Evolutionary conservation across 2,797 vertebrate species (phyloP).

Genomic region (Falco naumanni): DNA sequence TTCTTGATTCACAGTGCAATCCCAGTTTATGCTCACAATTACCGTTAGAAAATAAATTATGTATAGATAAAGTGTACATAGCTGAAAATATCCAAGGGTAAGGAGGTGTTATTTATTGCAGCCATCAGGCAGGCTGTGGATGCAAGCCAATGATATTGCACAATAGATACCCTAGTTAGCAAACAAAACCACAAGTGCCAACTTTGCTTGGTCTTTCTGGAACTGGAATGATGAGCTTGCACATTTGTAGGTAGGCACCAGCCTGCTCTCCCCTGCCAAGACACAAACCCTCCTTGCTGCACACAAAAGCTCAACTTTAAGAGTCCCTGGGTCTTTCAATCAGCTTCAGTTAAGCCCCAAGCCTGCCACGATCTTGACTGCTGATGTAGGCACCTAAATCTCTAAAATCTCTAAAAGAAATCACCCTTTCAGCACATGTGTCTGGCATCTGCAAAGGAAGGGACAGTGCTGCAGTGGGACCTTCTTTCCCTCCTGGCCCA

Average conservation of each 20-base stretch:
- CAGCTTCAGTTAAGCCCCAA: background rate
- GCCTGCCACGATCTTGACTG: background rate
- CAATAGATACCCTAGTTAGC: background rate
- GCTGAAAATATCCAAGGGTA: background rate
- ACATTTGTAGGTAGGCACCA: background rate
- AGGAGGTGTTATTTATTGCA: background rate
- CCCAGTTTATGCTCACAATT: background rate
- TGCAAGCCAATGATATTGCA: background rate
- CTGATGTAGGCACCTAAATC: background rate
- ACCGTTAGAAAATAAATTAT: background rate
- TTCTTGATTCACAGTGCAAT: background rate
- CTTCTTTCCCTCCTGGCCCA: background rate
- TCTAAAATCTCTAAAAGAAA: background rate
- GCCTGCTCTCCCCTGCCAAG: background rate
- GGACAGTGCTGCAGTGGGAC: background rate
- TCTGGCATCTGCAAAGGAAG: background rate
- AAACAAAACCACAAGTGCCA: background rate
- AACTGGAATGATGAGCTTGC: background rate
- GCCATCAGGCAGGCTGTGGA: background rate
- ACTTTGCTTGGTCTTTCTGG: background rate
- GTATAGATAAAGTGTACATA: background rate
- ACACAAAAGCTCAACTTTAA: background rate
- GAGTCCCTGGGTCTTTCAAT: background rate
- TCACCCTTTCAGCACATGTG: rapidly evolving
- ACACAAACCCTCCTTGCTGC: background rate